A percentile compares a stretch with the other conserved stretches of the same genome.
Conservation (phyloP, 53 echinoderm and acorn worm genomes). For the Antedon mediterranea region DNA sequence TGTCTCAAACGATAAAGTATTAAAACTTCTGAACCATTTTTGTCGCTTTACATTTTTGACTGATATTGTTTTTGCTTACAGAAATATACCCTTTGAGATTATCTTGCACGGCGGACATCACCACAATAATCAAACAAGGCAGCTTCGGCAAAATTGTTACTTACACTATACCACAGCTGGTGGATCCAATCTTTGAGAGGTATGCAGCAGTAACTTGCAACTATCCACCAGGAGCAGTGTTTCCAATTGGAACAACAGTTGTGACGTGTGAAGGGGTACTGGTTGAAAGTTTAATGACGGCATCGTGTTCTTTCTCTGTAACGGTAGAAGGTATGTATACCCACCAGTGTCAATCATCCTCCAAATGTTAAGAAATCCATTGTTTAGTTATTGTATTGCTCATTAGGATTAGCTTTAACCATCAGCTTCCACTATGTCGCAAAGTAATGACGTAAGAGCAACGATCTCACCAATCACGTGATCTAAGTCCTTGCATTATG, state of each 20-base stretch:
- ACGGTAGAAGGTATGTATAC: not conserved
- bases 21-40: too few species aligned
- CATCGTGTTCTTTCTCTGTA: not conserved
- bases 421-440: too few species aligned
- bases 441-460: too few species aligned
- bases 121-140: not conserved
- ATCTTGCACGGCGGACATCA: not conserved
- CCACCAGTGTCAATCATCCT: too few species aligned
- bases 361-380: too few species aligned
- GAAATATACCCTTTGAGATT: not conserved
- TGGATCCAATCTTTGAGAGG: not conserved
- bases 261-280: not conserved
- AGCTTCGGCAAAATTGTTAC: not conserved
- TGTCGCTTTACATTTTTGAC: too few species aligned
- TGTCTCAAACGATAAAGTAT: too few species aligned
- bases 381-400: too few species aligned
- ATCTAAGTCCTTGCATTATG: too few species aligned
- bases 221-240: not conserved
- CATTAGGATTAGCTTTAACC: too few species aligned
- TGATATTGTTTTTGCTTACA: not conserved
- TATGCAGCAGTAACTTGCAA: not conserved
- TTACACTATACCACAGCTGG: not conserved
- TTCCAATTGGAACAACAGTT: not conserved
- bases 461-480: too few species aligned
- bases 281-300: not conserved